phyloP scores from a whole-genome alignment of 2,888 invertebrate species.

The Adineta ricciae region DNA sequence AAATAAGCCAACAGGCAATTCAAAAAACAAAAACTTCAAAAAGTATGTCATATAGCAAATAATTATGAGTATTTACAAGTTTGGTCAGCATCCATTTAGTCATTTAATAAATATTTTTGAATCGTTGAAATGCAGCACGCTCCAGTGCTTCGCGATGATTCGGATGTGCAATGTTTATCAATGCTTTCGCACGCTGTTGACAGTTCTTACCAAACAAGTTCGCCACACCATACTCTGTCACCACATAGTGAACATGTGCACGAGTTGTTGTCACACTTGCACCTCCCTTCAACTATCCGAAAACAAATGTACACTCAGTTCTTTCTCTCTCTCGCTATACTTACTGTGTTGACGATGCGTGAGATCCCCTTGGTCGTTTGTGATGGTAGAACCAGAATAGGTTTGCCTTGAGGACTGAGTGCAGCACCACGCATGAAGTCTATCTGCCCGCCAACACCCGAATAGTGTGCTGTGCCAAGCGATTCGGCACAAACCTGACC shows the following conservation, averaged over 20 bases:
- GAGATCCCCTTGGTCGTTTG: conserved; percentile 1
- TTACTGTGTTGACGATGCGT: conserved; percentile 19
- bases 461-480: conserved; percentile 5
- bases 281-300: neutral
- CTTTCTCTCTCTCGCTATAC: neutral
- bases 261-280: conserved; percentile 15
- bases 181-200: conserved; percentile 4
- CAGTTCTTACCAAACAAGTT: conserved; percentile 15
- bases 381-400: conserved; percentile 24
- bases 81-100: too few species aligned
- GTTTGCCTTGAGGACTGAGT: conserved; percentile 8
- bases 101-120: neutral
- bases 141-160: conserved; percentile 13
- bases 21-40: too few species aligned
- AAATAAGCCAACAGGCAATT: too few species aligned
- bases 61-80: too few species aligned
- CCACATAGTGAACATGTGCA: conserved; percentile 17
- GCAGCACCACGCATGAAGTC: conserved; percentile 33
- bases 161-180: conserved; percentile 8
- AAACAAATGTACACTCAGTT: neutral
- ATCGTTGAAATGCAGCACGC: neutral
- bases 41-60: too few species aligned
- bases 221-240: conserved; percentile 10
- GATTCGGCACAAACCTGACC: conserved; percentile 27
- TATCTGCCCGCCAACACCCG: conserved; percentile 29